These are phyloP conservation scores for Tetheella fluctuosa DNA, from an alignment of 2,888 invertebrate genomes.

Conservation along the genomic window DNA sequence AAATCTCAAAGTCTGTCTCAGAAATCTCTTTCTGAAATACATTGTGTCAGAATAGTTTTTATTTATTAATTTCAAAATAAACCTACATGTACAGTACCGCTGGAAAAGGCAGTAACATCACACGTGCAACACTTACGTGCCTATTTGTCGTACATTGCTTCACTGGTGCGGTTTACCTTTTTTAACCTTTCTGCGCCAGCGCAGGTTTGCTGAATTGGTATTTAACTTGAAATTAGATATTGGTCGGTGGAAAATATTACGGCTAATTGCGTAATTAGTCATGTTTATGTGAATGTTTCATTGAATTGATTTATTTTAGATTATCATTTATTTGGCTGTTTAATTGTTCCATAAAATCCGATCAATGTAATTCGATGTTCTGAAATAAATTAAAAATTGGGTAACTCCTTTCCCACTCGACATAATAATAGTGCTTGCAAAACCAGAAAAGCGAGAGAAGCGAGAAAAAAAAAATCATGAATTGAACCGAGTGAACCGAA, in stretches of 20 bases:
- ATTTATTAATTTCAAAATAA: not conserved
- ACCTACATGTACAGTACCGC: not conserved
- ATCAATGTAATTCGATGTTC: too few species aligned
- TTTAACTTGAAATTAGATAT: not conserved
- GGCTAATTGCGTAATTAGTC: not conserved
- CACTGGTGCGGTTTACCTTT: not conserved
- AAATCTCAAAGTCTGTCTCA: too few species aligned
- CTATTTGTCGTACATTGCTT: not conserved
- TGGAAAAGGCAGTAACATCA: slow-evolving; percentile 1
- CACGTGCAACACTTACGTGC: slow-evolving; percentile 5
- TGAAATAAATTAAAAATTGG: too few species aligned
- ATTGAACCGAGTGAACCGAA: too few species aligned
- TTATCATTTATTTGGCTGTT: not conserved
- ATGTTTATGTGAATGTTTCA: not conserved
- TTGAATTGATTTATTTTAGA: not conserved
- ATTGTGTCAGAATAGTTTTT: too few species aligned
- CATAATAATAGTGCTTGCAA: too few species aligned
- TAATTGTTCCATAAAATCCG: too few species aligned
- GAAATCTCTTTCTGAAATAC: too few species aligned
- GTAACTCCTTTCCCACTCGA: too few species aligned
- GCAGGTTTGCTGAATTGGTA: not conserved
- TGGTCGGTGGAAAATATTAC: not conserved
- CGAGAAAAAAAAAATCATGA: too few species aligned
- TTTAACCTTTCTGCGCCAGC: not conserved
- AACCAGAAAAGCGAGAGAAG: too few species aligned